A percentile compares a stretch with the other conserved stretches of the same genome.
These are phyloP conservation scores for Rhinoderma darwinii DNA, from an alignment of 2,113 vertebrate species.

Conservation along the genomic window DNA sequence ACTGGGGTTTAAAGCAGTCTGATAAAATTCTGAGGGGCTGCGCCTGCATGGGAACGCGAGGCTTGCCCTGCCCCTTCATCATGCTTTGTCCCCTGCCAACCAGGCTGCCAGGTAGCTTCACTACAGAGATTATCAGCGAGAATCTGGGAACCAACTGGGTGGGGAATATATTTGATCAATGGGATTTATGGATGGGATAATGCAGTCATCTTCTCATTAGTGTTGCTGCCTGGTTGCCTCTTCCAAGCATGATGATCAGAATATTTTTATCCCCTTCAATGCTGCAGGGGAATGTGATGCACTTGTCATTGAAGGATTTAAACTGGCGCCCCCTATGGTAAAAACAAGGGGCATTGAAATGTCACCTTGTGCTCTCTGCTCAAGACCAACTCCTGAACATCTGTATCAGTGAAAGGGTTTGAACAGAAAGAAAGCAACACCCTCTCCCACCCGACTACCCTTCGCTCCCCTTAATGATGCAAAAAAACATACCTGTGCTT, in stretches of 20 bases:
- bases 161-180: neutral
- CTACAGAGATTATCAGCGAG: neutral
- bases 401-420: constrained; percentile 22
- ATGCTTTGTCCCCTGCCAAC: constrained; percentile 45
- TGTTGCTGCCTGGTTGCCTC: constrained; percentile 52
- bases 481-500: constrained; percentile 57
- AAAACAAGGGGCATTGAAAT: constrained; percentile 33
- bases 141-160: neutral
- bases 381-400: constrained; percentile 19
- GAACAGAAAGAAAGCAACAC: constrained; percentile 37
- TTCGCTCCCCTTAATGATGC: constrained; percentile 45
- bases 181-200: neutral
- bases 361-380: constrained; percentile 44
- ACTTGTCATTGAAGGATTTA: constrained; percentile 51
- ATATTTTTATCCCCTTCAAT: constrained; percentile 55
- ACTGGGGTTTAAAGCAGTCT: constrained; percentile 44
- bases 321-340: constrained; percentile 48
- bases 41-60: constrained; percentile 81
- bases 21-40: constrained; percentile 61
- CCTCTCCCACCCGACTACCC: constrained; percentile 30
- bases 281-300: constrained; percentile 4
- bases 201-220: constrained; percentile 11
- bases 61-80: constrained; percentile 54
- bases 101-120: constrained; percentile 48
- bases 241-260: constrained; percentile 55